phyloP scores from a whole-genome alignment of 2,888 invertebrate species.

The Keiferia lycopersicella region DNA sequence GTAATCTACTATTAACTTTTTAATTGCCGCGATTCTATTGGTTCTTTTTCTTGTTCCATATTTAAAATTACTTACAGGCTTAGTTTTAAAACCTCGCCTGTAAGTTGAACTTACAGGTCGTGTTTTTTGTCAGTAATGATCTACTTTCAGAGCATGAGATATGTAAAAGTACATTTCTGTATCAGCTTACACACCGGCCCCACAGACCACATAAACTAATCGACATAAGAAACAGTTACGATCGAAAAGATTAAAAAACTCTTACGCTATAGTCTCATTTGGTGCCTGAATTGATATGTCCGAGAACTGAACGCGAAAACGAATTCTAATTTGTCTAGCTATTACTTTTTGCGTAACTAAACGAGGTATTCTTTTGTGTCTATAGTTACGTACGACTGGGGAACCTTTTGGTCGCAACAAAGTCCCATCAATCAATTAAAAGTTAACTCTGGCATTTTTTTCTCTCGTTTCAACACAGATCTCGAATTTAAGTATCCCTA shows the following conservation, averaged over 20 bases:
- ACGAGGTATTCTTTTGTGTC: constrained; percentile 79
- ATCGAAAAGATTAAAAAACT: constrained; percentile 63
- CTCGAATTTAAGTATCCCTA: no score
- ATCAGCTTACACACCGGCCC: background rate
- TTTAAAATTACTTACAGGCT: no score
- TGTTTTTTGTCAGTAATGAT: no score
- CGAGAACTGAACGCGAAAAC: constrained; percentile 74
- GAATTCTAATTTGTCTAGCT: constrained; percentile 72
- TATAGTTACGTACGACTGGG: constrained; percentile 53
- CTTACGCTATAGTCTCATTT: constrained; percentile 77
- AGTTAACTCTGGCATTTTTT: no score
- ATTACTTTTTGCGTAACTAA: constrained; percentile 71
- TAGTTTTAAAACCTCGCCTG: no score
- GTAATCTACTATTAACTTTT: no score
- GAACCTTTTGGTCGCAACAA: background rate
- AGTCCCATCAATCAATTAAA: no score
- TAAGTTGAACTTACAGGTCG: no score
- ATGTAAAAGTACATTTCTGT: constrained; percentile 6
- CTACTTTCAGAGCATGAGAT: no score
- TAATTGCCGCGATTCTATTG: no score
- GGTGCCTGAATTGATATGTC: constrained; percentile 80
- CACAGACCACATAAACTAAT: constrained; percentile 21
- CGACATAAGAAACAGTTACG: constrained; percentile 56
- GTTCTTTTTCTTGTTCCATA: no score
- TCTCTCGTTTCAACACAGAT: no score